phyloP scores from a whole-genome alignment of 1,140 invertebrate species.

The Varroa destructor region DNA sequence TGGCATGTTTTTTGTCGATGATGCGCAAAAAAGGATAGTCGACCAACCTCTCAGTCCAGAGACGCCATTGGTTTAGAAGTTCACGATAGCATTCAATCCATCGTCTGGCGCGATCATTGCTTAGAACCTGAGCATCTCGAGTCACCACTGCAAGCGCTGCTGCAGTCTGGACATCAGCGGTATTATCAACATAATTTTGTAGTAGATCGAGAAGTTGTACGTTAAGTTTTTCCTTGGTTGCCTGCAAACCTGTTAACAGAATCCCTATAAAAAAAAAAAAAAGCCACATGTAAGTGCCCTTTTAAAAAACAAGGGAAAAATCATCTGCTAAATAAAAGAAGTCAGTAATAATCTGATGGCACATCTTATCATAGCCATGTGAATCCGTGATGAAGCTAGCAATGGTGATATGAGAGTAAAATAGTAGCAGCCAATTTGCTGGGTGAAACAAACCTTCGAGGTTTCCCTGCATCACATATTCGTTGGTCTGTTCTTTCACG shows the following conservation, averaged over 20 bases:
- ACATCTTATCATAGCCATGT: too few species aligned
- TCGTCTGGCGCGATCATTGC: constrained; percentile 47
- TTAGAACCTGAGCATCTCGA: constrained; percentile 51
- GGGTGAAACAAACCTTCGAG: constrained; percentile 37
- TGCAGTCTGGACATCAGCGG: constrained; percentile 80
- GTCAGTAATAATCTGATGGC: too few species aligned
- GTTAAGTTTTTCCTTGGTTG: constrained; percentile 45
- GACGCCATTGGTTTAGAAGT: constrained; percentile 61
- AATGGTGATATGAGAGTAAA: too few species aligned
- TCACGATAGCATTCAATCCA: constrained; percentile 64
- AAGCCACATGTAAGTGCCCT: constrained; percentile 33
- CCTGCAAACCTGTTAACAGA: constrained; percentile 48
- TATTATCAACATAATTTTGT: constrained; percentile 73
- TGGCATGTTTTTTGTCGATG: constrained; percentile 19
- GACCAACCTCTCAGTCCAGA: constrained; percentile 55
- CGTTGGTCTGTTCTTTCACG: constrained; percentile 36
- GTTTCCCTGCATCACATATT: constrained; percentile 38
- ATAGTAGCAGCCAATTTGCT: too few species aligned
- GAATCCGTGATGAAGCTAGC: too few species aligned
- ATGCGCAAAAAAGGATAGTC: neutral
- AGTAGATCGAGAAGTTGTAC: constrained; percentile 52
- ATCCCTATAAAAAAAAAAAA: constrained; percentile 11
- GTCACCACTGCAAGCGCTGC: constrained; percentile 61
- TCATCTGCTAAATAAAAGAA: too few species aligned
- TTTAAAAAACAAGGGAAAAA: too few species aligned